phyloP scores from a whole-genome alignment of 2,113 vertebrate genomes.

The Pterophyllum scalare region DNA sequence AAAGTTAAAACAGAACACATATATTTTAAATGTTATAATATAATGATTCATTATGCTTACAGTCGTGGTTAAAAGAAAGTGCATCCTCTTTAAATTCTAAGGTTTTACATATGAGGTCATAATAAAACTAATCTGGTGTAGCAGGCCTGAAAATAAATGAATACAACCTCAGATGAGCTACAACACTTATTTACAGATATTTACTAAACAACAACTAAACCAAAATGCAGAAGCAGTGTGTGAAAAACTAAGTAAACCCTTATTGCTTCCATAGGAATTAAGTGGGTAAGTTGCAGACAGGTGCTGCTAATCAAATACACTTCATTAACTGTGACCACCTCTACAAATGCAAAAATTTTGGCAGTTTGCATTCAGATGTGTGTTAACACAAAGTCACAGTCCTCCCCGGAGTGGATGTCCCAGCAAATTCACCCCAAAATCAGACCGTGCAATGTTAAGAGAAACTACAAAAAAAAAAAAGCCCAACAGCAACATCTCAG shows the following conservation, averaged over 20 bases:
- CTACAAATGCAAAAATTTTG: neutral
- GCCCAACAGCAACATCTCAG: neutral
- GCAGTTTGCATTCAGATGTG: neutral
- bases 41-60: neutral
- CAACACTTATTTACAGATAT: neutral
- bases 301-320: neutral
- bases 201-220: neutral
- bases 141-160: neutral
- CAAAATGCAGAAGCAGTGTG: neutral
- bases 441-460: too few relatives aligned
- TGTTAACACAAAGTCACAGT: neutral
- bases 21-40: constrained; percentile 13
- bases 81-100: neutral
- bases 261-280: neutral
- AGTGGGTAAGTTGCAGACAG: neutral
- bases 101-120: neutral
- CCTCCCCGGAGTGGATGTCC: neutral
- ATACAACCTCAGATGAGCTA: neutral
- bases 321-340: neutral
- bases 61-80: neutral
- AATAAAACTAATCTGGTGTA: neutral
- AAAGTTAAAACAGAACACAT: constrained; percentile 16
- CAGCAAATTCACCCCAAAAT: neutral
- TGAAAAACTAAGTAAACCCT: neutral
- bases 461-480: too few relatives aligned